A percentile compares a stretch with the other conserved stretches of the same genome.
phyloP scores from a whole-genome alignment of 2,888 invertebrate species.

The Scaptomyza reducta region DNA sequence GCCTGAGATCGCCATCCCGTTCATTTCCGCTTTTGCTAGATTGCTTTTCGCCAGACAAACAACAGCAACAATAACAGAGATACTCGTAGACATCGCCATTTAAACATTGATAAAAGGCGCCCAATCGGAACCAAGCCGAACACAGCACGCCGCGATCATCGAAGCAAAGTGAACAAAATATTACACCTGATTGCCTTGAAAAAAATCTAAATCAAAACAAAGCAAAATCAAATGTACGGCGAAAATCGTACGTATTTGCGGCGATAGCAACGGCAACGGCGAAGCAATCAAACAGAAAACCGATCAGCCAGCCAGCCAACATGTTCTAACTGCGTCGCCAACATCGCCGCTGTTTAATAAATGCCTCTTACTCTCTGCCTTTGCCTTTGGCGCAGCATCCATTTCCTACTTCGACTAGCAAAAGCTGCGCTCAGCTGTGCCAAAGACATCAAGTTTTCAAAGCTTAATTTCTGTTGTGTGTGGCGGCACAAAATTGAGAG shows the following conservation, averaged over 20 bases:
- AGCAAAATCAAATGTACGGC: constrained; percentile 62
- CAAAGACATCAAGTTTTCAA: constrained; percentile 68
- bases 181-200: constrained; percentile 79
- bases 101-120: constrained; percentile 61
- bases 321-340: constrained; percentile 70
- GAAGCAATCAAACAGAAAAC: constrained; percentile 59
- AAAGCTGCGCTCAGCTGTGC: constrained; percentile 64
- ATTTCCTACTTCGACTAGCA: constrained; percentile 54
- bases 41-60: constrained; percentile 46
- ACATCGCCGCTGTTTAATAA: constrained; percentile 34
- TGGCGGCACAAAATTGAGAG: constrained; percentile 74
- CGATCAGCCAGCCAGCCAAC: constrained; percentile 61
- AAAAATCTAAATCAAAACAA: constrained; percentile 71
- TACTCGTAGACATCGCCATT: constrained; percentile 38
- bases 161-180: constrained; percentile 50
- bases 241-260: constrained; percentile 51
- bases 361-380: constrained; percentile 29
- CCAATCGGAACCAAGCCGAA: constrained; percentile 69
- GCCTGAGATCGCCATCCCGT: constrained; percentile 42
- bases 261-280: constrained; percentile 38
- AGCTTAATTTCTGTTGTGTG: constrained; percentile 70
- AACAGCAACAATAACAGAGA: constrained; percentile 36
- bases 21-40: constrained; percentile 72
- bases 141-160: constrained; percentile 32
- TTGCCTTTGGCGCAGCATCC: constrained; percentile 29